Evolutionary conservation across 2,888 invertebrate species (phyloP), one percentile per base, ranked within the genome.

Genomic region (Doris montereyensis): DNA sequence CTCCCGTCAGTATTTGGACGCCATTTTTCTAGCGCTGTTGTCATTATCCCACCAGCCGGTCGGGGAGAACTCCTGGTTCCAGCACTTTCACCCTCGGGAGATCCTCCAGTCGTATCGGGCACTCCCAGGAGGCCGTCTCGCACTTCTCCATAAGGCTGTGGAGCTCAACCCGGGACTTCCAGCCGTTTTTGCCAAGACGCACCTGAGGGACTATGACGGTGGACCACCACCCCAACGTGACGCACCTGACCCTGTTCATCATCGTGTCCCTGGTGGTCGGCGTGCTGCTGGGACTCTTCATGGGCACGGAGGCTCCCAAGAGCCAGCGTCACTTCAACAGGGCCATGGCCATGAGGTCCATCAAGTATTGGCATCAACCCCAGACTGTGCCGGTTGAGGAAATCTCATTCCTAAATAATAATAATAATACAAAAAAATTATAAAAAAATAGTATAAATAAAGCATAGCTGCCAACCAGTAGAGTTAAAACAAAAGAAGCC

Each of bases 21-120:
- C 97, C 62, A 96, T 96, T 85, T 96, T 95, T 89, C 93, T 97
- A 87, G 96, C 96, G 75, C 93, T 96, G 85, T 94, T 96, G 76
- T 96, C 96, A 17, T 93, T 97, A 60, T 96, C 96, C 88, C 95
- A 96, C 79, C 96, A 96, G 90, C 94, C 96, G 34, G 95, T 95
- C 0, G 96, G 96, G 89, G 95, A 95, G 88, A 95, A 95, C 89
- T 95, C 96, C 1, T 97, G 96, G 97, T 95, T 96, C 89, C 97
- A 97, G 91, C 96, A 97, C 92, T 96, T 96, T 90, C 96, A 96
- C 4, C 93, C 97, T 77, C 97, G 97, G 4, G 96, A 97, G 92
- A 97, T 97, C 91, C 95, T 96, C 89, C 96, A 96, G 92, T 96
- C 96, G 0, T 96, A 96, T n/a, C 52, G 96, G 96, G 85, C 96